These are phyloP conservation scores for Aricia artaxerxes DNA, from an alignment of 2,888 invertebrate species.

Conservation along the genomic window DNA sequence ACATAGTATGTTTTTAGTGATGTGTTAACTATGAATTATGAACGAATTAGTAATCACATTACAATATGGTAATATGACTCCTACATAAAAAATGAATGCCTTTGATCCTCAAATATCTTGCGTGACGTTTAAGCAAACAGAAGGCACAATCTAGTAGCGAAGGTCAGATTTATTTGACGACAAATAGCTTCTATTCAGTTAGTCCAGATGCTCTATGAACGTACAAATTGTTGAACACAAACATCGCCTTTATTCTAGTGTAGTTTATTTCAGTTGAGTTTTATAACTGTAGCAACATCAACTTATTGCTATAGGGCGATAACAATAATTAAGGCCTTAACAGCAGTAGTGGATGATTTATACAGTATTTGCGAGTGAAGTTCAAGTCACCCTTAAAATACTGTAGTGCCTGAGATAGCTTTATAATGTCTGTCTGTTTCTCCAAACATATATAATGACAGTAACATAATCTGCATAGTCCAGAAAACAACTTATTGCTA, in stretches of 20 bases:
- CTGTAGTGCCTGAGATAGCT: too few species aligned
- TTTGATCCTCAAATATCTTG: slow-evolving; percentile 26
- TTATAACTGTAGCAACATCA: too few species aligned
- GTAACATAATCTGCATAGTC: too few species aligned
- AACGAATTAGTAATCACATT: not conserved
- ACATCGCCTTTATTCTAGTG: not conserved
- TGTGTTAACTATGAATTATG: not conserved
- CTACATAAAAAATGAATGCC: not conserved
- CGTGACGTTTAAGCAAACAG: slow-evolving; percentile 32
- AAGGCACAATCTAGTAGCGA: slow-evolving; percentile 26
- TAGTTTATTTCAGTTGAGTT: too few species aligned
- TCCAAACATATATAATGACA: too few species aligned
- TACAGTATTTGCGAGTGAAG: too few species aligned
- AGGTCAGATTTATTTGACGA: slow-evolving; percentile 33
- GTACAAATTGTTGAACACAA: not conserved
- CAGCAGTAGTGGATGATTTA: too few species aligned
- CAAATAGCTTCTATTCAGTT: slow-evolving; percentile 17
- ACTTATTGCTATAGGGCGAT: too few species aligned
- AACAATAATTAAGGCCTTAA: too few species aligned
- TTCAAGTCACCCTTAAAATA: too few species aligned
- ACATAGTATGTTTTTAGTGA: not conserved
- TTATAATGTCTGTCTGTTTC: too few species aligned
- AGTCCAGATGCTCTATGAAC: not conserved
- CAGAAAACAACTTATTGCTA: too few species aligned
- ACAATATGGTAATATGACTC: not conserved